phyloP scores from a whole-genome alignment of 2,113 vertebrate species.

The Ellobius talpinus region DNA sequence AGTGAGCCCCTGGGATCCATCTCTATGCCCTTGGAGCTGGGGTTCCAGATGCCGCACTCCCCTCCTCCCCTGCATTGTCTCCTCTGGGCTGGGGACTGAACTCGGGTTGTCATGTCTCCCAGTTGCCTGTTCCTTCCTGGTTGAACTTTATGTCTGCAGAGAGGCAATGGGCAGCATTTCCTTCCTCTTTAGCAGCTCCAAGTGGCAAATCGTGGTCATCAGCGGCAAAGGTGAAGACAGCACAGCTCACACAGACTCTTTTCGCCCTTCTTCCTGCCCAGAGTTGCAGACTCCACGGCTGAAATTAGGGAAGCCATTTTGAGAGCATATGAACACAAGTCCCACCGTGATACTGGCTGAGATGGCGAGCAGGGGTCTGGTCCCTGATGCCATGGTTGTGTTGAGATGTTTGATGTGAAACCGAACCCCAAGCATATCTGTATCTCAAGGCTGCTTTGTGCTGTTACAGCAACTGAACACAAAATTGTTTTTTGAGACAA shows the following conservation, averaged over 20 bases:
- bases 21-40: background rate
- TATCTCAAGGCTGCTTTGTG: too few relatives aligned
- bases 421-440: background rate
- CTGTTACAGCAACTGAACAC: background rate
- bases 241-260: too few relatives aligned
- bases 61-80: background rate
- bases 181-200: background rate
- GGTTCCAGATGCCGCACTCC: fast-evolving
- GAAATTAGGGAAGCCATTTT: background rate
- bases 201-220: background rate
- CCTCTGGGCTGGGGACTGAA: background rate
- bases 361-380: background rate
- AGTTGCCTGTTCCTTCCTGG: background rate
- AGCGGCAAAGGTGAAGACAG: background rate
- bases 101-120: background rate
- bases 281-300: background rate
- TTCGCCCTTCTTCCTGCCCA: background rate
- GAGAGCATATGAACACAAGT: background rate
- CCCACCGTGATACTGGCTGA: background rate
- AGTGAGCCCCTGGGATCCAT: background rate
- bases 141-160: background rate
- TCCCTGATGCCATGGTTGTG: too few relatives aligned
- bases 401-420: background rate
- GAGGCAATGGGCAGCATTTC: background rate
- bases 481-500: background rate